Evolutionary conservation across 1,140 invertebrate species (phyloP).

Genomic region (Bombus confusus): DNA sequence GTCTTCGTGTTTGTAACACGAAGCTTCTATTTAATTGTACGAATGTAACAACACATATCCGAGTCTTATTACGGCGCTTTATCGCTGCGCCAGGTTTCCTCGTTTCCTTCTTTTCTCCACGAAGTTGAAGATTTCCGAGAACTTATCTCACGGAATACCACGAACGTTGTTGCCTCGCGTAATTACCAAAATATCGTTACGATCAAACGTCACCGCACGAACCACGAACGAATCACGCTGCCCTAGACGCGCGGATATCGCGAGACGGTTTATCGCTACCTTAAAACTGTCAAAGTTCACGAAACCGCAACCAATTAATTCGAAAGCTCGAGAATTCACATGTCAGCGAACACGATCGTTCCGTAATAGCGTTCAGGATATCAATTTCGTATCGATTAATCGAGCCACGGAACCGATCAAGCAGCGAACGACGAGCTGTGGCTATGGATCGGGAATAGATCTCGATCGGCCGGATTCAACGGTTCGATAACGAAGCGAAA

Average conservation of each 20-base stretch:
- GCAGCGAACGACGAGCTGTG: neutral
- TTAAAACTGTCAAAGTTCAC: neutral
- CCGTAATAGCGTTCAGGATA: neutral
- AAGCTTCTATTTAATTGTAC: no score
- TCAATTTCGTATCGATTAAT: slow-evolving; percentile 14
- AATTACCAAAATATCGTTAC: neutral
- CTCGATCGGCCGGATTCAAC: slow-evolving; percentile 5
- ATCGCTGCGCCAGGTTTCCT: neutral
- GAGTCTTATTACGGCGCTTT: no score
- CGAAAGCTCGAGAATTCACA: neutral
- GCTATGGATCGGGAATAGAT: neutral
- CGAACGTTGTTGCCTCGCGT: neutral
- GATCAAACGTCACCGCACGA: neutral
- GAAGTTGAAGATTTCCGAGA: neutral
- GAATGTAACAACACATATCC: no score
- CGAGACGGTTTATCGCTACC: neutral
- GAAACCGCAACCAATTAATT: slow-evolving; percentile 10
- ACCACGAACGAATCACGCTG: neutral
- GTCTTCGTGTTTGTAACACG: no score
- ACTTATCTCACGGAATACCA: neutral
- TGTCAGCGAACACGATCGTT: neutral
- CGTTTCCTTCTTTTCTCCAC: neutral
- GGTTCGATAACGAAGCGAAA: slow-evolving; percentile 19
- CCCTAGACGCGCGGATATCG: neutral
- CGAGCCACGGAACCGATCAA: neutral